These are phyloP conservation scores for Arenicola marina DNA, from an alignment of 2,888 invertebrate species.

Conservation along the genomic window DNA sequence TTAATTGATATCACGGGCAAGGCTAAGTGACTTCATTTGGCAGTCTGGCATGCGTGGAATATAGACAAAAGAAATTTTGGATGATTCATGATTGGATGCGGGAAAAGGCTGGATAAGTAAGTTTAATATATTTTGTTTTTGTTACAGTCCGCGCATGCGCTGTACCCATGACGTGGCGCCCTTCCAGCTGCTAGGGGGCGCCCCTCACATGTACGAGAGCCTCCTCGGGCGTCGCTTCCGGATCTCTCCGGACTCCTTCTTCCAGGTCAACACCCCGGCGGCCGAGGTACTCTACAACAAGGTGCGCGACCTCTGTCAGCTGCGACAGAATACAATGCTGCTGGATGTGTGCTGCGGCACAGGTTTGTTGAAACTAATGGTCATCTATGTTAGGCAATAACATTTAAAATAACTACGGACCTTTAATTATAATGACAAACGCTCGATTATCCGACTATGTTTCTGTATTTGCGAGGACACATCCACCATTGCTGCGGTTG, in stretches of 20 bases:
- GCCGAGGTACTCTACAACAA: neutral
- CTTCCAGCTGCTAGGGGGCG: too few relatives aligned
- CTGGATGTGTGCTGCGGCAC: neutral
- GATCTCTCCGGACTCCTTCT: neutral
- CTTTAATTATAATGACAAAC: too few relatives aligned
- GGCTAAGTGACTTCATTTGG: too few relatives aligned
- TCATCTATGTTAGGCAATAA: neutral
- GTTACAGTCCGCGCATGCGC: too few relatives aligned
- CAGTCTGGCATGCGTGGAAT: too few relatives aligned
- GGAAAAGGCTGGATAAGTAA: too few relatives aligned
- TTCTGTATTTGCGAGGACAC: neutral
- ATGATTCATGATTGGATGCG: too few relatives aligned
- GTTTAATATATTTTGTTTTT: too few relatives aligned
- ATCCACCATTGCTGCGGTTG: too few relatives aligned
- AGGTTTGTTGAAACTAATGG: neutral
- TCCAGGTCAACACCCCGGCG: neutral
- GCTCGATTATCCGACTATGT: neutral
- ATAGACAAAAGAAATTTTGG: too few relatives aligned
- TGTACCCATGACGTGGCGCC: too few relatives aligned
- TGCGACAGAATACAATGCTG: neutral
- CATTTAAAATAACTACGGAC: neutral
- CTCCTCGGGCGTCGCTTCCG: constrained; percentile 1
- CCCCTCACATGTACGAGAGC: constrained; percentile 29
- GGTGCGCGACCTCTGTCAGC: neutral
- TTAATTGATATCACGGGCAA: too few relatives aligned